Evolutionary conservation across 2,888 invertebrate genomes (phyloP).

Genomic region (Diarsia brunnea): DNA sequence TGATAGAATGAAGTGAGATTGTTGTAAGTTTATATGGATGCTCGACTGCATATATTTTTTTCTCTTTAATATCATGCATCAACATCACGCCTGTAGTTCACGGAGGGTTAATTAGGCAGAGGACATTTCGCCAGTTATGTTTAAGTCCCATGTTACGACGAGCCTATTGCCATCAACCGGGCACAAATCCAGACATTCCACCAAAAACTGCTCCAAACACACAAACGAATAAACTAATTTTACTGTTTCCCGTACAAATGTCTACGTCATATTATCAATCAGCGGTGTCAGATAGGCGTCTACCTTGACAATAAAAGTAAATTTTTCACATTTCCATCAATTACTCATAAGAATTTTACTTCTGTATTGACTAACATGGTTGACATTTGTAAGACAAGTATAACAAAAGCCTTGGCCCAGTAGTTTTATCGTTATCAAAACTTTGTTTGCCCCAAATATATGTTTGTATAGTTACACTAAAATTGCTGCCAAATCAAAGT

Average conservation of each 20-base stretch:
- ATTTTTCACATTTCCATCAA: slow-evolving; percentile 16
- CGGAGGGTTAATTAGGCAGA: too few species aligned
- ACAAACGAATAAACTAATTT: neutral
- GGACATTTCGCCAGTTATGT: too few species aligned
- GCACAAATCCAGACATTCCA: neutral
- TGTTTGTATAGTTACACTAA: slow-evolving; percentile 28
- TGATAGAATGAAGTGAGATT: neutral
- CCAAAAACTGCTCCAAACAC: neutral
- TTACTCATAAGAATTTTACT: neutral
- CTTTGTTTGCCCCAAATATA: slow-evolving; percentile 1
- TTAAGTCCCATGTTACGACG: too few species aligned
- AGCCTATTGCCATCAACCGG: too few species aligned
- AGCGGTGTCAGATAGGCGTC: slow-evolving; percentile 7
- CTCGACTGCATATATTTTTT: neutral
- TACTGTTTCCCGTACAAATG: neutral
- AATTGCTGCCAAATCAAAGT: slow-evolving; percentile 54
- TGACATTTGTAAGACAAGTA: neutral
- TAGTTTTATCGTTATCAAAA: slow-evolving; percentile 29
- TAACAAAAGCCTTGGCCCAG: neutral
- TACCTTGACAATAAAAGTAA: slow-evolving; percentile 13
- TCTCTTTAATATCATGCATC: too few species aligned
- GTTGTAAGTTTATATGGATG: neutral
- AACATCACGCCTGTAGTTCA: too few species aligned
- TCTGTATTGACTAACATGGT: slow-evolving; percentile 13
- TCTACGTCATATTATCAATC: slow-evolving; percentile 22